Conservation (phyloP, 2,113 vertebrate species). For the Laterallus jamaicensis region DNA sequence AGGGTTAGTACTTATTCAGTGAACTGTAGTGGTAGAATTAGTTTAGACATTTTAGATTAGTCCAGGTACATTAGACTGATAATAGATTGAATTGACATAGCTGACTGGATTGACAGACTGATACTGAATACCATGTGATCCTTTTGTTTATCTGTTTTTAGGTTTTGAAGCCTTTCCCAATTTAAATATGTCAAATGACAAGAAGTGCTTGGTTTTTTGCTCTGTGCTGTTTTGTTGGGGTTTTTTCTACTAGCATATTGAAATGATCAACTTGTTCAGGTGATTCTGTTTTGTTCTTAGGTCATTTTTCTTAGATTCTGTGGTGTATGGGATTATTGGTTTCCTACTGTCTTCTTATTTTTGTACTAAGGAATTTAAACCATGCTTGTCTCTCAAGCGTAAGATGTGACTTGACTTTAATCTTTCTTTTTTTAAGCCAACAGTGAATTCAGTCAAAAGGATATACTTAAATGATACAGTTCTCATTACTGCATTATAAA, state of each 20-base stretch:
- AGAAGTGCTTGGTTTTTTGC: fast-evolving
- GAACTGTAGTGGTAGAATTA: neutral
- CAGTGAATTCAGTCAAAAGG: neutral
- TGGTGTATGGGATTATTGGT: neutral
- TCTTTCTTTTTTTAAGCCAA: neutral
- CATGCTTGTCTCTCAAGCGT: neutral
- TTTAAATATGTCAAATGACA: neutral
- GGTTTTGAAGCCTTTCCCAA: neutral
- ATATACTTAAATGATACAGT: neutral
- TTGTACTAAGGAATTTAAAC: neutral
- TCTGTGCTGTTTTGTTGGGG: neutral
- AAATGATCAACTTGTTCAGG: neutral
- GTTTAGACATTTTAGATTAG: neutral
- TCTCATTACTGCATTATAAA: neutral
- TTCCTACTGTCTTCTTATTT: neutral
- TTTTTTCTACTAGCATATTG: neutral
- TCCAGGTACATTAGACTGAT: neutral
- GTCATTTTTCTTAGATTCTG: neutral
- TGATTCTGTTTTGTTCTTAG: neutral
- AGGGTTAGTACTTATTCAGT: neutral
- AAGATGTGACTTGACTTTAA: neutral
- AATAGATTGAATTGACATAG: neutral
- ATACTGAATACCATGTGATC: neutral
- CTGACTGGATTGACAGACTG: neutral
- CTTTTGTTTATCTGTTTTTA: neutral